phyloP scores from a whole-genome alignment of 2,113 vertebrate genomes.

The Cebus imitator region DNA sequence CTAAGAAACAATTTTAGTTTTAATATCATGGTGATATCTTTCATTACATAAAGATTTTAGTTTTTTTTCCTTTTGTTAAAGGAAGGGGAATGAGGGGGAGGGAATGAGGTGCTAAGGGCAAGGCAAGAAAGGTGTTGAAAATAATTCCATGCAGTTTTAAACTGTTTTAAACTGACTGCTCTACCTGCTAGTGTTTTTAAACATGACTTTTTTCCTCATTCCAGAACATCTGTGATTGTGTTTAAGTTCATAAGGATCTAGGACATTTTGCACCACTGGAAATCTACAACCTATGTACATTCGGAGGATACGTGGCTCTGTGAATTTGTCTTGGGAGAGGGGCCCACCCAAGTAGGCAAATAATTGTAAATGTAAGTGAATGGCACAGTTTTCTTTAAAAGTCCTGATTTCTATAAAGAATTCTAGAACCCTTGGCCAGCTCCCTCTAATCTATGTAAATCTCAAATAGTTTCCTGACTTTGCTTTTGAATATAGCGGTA shows the following conservation, averaged over 20 bases:
- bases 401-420: constrained; percentile 47
- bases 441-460: constrained; percentile 14
- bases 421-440: constrained; percentile 50
- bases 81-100: accelerated
- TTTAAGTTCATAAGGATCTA: constrained; percentile 50
- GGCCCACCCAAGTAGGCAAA: constrained; percentile 67
- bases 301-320: not conserved
- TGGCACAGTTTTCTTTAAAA: not conserved
- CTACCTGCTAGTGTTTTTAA: constrained; percentile 60
- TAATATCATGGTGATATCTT: not conserved
- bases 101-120: constrained; percentile 38
- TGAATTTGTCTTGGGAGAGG: constrained; percentile 1
- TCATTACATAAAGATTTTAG: not conserved
- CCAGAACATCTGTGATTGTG: constrained; percentile 44
- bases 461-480: constrained; percentile 54
- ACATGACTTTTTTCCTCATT: constrained; percentile 4
- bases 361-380: not conserved
- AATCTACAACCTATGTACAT: constrained; percentile 57
- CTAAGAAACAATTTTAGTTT: not conserved
- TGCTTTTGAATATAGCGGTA: constrained; percentile 45
- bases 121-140: constrained; percentile 31
- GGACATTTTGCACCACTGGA: constrained; percentile 54
- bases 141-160: constrained; percentile 50
- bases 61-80: not conserved
- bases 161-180: not conserved